Conservation (phyloP, 2,797 vertebrate genomes). For the Schizopygopsis malacanthus region DNA sequence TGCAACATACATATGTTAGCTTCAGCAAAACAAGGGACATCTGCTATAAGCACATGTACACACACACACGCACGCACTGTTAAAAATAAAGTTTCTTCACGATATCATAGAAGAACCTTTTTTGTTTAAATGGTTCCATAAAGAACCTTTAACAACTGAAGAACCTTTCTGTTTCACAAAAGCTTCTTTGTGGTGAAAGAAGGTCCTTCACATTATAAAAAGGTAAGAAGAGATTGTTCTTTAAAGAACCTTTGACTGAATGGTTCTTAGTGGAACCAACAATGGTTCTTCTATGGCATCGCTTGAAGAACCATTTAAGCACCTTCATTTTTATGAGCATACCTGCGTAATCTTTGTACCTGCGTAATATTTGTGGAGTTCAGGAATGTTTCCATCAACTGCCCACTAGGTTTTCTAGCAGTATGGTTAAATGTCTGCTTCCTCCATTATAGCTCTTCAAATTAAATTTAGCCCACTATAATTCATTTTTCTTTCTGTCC, state of each 20-base stretch:
- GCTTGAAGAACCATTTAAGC: background rate
- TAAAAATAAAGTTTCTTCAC: background rate
- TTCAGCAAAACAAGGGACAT: constrained; percentile 1
- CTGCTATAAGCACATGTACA: background rate
- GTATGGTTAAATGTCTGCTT: constrained; percentile 14
- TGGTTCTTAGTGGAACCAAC: background rate
- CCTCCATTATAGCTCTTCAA: constrained; percentile 9
- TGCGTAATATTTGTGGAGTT: background rate
- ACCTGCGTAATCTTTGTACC: too few species aligned
- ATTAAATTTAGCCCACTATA: constrained; percentile 11
- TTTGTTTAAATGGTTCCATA: background rate
- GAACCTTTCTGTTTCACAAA: background rate
- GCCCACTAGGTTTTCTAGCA: constrained; percentile 1
- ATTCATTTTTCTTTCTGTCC: background rate
- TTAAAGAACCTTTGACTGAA: background rate
- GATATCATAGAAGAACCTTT: background rate
- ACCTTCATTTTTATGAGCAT: too few species aligned
- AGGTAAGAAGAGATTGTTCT: too few species aligned
- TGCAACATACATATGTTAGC: background rate
- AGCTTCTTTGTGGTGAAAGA: background rate
- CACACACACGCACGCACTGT: background rate
- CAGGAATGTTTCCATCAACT: background rate
- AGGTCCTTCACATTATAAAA: too few species aligned
- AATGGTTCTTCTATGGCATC: background rate
- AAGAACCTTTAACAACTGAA: background rate